Percentiles rank a stretch among this genome's conserved stretches.
These are phyloP conservation scores for Musca vetustissima DNA, from an alignment of 1,140 invertebrate genomes.

Conservation along the genomic window DNA sequence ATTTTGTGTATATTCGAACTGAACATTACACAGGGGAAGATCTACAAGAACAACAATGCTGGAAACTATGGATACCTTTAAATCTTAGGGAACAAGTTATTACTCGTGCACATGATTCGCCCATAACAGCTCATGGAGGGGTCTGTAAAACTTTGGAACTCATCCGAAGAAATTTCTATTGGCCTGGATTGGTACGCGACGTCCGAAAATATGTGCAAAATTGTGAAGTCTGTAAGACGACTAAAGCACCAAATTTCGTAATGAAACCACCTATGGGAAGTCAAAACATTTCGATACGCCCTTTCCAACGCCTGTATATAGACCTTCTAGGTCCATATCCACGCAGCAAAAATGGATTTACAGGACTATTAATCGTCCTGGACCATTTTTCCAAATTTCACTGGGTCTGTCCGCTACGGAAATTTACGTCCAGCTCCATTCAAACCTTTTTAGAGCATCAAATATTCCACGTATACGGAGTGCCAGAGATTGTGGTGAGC, in stretches of 20 bases:
- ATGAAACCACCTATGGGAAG: neutral
- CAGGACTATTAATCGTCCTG: neutral
- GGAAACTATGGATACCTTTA: neutral
- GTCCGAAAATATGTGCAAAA: neutral
- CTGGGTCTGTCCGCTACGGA: too few relatives aligned
- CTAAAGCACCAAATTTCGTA: neutral
- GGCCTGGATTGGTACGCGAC: neutral
- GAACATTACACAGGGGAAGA: conserved; percentile 1
- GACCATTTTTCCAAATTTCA: neutral
- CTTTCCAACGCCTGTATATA: neutral
- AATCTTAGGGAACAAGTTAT: neutral
- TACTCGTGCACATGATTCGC: neutral
- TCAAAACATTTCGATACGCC: neutral
- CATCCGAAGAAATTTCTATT: conserved; percentile 5
- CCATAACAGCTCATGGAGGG: neutral
- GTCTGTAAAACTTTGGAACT: neutral
- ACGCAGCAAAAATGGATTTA: neutral
- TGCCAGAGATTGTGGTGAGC: too few relatives aligned
- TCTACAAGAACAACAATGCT: neutral
- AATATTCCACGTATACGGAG: too few relatives aligned
- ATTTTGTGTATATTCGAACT: neutral
- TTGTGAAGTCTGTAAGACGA: neutral
- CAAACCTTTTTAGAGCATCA: too few relatives aligned
- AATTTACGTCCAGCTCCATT: too few relatives aligned
- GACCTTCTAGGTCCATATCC: neutral